Evolutionary conservation across 2,888 invertebrate species (phyloP), one percentile per base, ranked within the genome.

Genomic region (Danaus chrysippus): DNA sequence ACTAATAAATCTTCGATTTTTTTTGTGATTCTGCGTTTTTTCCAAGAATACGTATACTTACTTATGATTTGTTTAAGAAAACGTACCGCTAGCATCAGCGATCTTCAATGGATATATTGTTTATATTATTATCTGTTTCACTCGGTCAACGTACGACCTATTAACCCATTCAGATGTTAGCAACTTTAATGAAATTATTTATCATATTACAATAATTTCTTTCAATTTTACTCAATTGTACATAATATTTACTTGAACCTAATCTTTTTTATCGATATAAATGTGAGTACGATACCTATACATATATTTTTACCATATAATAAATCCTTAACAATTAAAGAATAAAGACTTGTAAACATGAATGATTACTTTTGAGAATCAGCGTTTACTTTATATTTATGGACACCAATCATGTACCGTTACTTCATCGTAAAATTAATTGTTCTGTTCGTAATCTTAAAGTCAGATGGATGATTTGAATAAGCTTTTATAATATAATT

Each of bases 101-200:
- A 55, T 61, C 41, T 34, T 42, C 55, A 60, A 43, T 53, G 52
- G 42, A 55, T 23, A 60, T 59, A 68, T 61, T 69, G 64, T 66
- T 64, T 66, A 66, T 65, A 66, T 64, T 62, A 66, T 62, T 64
- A 66, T 69, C 60, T 62, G 59, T 61, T 67, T 70, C 63, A 68
- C 67, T 77, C 86, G 87, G 88, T 86, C 87, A 82, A 81, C 71
- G 87, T 63, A 81, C 88, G 87, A 86, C 86, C 87, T 86, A 84
- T 85, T 87, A 82, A 86, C 87, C 87, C 75, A 81, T n/a, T 73
- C 84, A 86, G 85, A 13, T 75, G 69, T 57, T 9, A 56, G 8
- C 57, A 79, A 86, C 84, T 63, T 68, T 74, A 71, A 65, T 71
- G 61, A 58, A 17, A 10, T 49, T 17, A 17, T 10, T 46, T 9